These are phyloP conservation scores for Portunus trituberculatus DNA, from an alignment of 1,140 invertebrate genomes.

Conservation along the genomic window DNA sequence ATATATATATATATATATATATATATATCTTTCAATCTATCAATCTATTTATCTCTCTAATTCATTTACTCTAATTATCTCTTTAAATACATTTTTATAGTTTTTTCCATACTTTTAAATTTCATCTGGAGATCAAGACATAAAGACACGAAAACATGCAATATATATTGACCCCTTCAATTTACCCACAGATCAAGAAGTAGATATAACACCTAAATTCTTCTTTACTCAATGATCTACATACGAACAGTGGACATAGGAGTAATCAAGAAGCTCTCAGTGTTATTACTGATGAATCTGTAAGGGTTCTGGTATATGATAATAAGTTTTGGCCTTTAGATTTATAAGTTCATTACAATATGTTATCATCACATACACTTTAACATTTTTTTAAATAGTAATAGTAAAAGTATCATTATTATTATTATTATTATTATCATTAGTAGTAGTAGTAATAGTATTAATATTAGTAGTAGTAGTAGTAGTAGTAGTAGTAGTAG, in stretches of 20 bases:
- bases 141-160: no score
- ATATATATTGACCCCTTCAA: no score
- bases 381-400: neutral
- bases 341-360: neutral
- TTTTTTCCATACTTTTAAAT: no score
- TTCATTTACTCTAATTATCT: no score
- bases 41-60: no score
- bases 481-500: neutral
- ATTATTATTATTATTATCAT: neutral
- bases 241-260: neutral
- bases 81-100: no score
- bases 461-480: conserved; percentile 16
- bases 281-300: neutral
- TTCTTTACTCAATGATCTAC: no score
- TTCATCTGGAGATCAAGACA: no score
- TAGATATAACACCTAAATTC: no score
- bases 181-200: no score
- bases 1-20: no score
- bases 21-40: no score
- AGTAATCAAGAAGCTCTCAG: neutral
- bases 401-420: neutral
- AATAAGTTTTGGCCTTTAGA: neutral
- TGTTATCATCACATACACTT: neutral
- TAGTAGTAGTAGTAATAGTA: conserved; percentile 25
- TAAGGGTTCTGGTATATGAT: neutral